Evolutionary conservation across 1,140 invertebrate genomes (phyloP), one percentile per base, ranked within the genome.

Genomic region (Pogonomyrmex californicus): DNA sequence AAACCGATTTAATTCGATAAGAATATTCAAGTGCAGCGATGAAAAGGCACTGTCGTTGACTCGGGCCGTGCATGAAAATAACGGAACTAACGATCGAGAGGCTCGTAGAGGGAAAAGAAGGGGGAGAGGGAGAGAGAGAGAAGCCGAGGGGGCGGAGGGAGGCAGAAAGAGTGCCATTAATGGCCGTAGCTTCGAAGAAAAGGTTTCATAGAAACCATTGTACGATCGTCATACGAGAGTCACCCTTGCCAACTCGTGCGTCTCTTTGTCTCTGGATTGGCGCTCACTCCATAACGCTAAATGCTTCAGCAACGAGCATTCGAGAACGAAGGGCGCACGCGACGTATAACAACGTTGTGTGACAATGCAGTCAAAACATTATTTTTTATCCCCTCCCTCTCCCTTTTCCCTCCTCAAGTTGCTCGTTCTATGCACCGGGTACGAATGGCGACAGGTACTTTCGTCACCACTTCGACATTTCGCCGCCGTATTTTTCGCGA

Each of bases 161-260:
- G 30, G 51, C 60, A 66, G 75, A 75, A 62, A 73, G 81, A 83
- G 66, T 23, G 77, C 75, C 86, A 62, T 90, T 91, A 91, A 91
- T 91, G 86, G 86, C 66, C 75, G 75, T 88, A 86, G 83, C 78
- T 83, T 71, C 54, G 89, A 85, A 90, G 90, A 91, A 90, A 91
- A 91, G 90, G 68, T 79, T 88, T 90, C 65, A 76, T 91, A 90
- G 89, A 81, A 90, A 91, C 87, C 87, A 90, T 91, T 91, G 90
- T 91, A 88, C 75, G 83, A 91, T 91, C 89, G 87, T 91, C 90
- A 79, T 91, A 91, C 68, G 44, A 88, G 79, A 73, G 89, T 91
- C 89, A 91, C 90, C 90, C 90, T 91, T 91, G 87, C 87, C 90
- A 87, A 87, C 90, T 91, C 79, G 87, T 68, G 77, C 89, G 60